These are phyloP conservation scores for Lepidurus packardi DNA, from an alignment of 1,140 invertebrate species.

Conservation along the genomic window DNA sequence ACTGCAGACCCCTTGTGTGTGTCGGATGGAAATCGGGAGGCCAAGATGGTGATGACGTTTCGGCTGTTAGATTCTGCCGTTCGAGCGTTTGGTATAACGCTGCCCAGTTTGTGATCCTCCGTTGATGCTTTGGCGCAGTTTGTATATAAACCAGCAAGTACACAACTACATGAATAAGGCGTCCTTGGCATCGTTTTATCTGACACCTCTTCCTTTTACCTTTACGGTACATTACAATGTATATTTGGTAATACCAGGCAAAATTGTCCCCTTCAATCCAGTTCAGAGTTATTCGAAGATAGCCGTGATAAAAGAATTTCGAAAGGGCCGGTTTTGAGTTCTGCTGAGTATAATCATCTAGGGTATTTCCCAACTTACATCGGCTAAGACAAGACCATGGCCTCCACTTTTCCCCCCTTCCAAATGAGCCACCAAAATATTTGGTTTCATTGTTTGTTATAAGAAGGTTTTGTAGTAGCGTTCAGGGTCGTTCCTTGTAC, in stretches of 20 bases:
- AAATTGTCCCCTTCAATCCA: not conserved
- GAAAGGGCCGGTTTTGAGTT: no score
- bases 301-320: not conserved
- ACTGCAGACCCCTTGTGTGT: not conserved
- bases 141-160: no score
- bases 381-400: not conserved
- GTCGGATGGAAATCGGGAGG: not conserved
- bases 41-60: not conserved
- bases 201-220: no score
- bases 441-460: not conserved
- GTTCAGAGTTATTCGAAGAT: not conserved
- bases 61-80: no score
- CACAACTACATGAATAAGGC: no score
- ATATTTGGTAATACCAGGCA: not conserved
- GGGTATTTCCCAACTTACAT: not conserved
- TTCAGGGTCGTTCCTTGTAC: conserved; percentile 8
- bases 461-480: not conserved
- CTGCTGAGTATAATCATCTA: no score
- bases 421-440: not conserved
- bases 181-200: no score
- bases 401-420: not conserved
- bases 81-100: no score
- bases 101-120: no score
- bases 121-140: no score
- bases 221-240: not conserved